Base-by-base conservation (phyloP, 2,113 vertebrate species). In the Datnioides undecimradiatus region DNA sequence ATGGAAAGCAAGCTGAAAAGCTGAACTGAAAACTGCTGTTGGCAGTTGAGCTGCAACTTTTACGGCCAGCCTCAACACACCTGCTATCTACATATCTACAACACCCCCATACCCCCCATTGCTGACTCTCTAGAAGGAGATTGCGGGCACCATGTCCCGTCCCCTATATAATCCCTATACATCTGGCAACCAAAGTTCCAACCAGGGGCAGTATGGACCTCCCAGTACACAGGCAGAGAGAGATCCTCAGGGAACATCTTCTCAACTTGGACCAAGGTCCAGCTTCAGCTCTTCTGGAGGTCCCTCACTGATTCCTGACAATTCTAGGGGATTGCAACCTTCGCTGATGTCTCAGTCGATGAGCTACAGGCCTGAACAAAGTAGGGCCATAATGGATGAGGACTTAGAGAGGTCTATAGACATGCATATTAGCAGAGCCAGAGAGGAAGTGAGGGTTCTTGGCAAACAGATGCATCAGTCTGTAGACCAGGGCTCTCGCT, bases 71-170 rank as follows among this genome's bases (percentile, higher is more conserved):
- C 17, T 81, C 68, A 87, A 80, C 10, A 36, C 66, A 14, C 19
- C 9, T 4, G 6, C 58, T 8, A 33, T 73, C 3, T 67, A 54
- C 10, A 14, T 60, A 48, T 2, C 60, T 12, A 1, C 63, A 16
- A 62, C 49, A 23, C 34, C 85, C 5, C 86, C 91, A 10, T 85
- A n/a, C n/a, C 85, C 38, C 83, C 86, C 3, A 88, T 89, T 48
- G 75, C 95, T 21, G 84, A 94, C 86, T 88, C 96, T 71, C 94
- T 96, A n/a, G n/a, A n/a, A n/a, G 87, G 97, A 96, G 92, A 94
- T 95, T 83, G 91, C 93, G 17, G 98, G 97, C 94, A 90, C 93
- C 52, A 98, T 98, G 97, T 96, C 96, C 60, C 92, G 93, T 90
- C 94, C 93, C n/a, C 87, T 79, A 80, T 98, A 96, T 83, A 96